Evolutionary conservation across 2,113 vertebrate genomes (phyloP), one percentile per base, ranked within the genome.

Genomic region (Prunella himalayana): DNA sequence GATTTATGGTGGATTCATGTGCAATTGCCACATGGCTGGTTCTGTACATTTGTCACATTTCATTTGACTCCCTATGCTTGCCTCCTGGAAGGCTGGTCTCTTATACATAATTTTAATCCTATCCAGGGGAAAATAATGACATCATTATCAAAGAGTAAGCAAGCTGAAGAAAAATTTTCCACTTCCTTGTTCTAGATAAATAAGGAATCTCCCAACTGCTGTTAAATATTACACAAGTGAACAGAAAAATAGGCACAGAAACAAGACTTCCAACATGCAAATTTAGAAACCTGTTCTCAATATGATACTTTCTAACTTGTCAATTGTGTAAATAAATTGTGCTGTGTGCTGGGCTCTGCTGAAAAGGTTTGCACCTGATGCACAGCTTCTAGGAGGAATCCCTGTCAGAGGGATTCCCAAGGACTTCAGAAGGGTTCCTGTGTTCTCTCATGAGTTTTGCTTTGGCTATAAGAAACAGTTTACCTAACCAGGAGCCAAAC

Each of bases 41-140:
- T 95, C 75, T 79, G 45, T 47, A 60, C 24, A 39, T 96, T 91
- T 95, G 89, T 79, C 91, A 93, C 75, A 41, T 90, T 96, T 94
- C 70, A 65, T 90, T 92, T 93, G 71, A 71, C 86, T 87, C 66
- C 53, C 81, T 15, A 1, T 51, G 53, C 28, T 10, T 82, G 37
- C 27, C 57, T 91, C 81, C 56, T 91, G 53, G 70, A 92, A 87
- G 42, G 30, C 54, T 61, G 11, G 9, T 53, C 41, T 66, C 79
- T 87, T 82, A 86, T 49, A 77, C 7, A 42, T 42, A 39, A 47
- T 84, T 92, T 60, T 70, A 70, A 70, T 79, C 49, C 66, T 70
- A 69, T 66, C 66, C 35, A 42, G 73, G 53, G 41, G 35, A 88
- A 92, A 90, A 71, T 82, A 76, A 37, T 77, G 80, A 64, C 71